Conservation (phyloP, 2,113 vertebrate species). For the Gobiocypris rarus region DNA sequence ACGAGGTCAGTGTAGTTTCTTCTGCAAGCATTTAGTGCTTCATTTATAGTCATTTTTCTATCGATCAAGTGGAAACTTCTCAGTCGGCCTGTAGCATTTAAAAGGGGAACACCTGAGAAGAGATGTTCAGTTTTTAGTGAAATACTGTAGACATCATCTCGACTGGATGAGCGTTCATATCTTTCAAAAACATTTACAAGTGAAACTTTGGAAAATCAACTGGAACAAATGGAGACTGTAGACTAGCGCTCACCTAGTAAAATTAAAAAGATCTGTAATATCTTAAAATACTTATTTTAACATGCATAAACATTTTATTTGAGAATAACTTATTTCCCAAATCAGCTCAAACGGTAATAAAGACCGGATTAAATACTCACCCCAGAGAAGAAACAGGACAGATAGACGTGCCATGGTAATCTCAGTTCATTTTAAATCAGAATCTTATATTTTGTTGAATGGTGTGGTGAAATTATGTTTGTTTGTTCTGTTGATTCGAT, state of each 20-base stretch:
- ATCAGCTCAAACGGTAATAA: too few relatives aligned
- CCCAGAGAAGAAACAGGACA: background rate
- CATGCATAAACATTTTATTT: background rate
- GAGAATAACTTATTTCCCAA: too few relatives aligned
- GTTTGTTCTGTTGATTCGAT: too few relatives aligned
- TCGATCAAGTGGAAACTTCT: background rate
- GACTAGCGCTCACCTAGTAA: background rate
- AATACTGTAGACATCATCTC: background rate
- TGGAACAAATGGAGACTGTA: background rate
- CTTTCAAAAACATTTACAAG: background rate
- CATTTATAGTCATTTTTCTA: background rate
- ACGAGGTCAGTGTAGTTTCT: rapidly evolving
- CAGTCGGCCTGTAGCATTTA: background rate
- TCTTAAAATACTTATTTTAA: background rate
- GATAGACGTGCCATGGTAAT: background rate
- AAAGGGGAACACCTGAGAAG: background rate
- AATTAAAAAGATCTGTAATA: background rate
- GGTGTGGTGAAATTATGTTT: too few relatives aligned
- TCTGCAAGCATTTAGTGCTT: background rate
- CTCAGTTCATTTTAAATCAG: background rate
- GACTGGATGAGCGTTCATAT: background rate
- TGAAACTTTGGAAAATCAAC: background rate
- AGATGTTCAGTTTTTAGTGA: background rate
- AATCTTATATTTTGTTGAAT: too few relatives aligned
- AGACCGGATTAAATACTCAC: background rate